phyloP scores from a whole-genome alignment of 2,797 vertebrate genomes.

The Scyliorhinus canicula region DNA sequence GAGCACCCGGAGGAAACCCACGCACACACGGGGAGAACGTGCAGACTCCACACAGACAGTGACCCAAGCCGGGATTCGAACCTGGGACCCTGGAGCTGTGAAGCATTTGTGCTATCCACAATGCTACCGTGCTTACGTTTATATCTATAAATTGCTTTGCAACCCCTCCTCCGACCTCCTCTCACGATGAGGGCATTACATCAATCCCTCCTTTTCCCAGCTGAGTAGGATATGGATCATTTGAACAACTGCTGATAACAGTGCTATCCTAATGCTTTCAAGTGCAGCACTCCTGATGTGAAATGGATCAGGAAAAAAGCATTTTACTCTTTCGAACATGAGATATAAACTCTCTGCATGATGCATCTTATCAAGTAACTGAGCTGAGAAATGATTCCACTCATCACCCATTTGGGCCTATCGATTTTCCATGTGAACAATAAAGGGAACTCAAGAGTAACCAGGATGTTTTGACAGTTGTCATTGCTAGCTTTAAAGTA shows the following conservation, averaged over 20 bases:
- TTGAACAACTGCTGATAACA: background rate
- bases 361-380: background rate
- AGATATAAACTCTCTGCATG: background rate
- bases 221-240: background rate
- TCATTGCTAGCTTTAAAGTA: background rate
- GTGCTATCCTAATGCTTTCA: background rate
- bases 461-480: background rate
- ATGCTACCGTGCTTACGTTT: too few relatives aligned
- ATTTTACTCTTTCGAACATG: background rate
- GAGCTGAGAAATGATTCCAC: slow-evolving; percentile 16
- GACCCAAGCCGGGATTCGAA: too few relatives aligned
- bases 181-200: background rate
- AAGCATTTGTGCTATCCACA: too few relatives aligned
- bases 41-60: too few relatives aligned
- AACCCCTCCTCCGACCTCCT: too few relatives aligned
- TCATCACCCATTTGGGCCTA: background rate
- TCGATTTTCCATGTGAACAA: background rate
- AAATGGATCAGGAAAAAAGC: background rate
- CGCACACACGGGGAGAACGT: too few relatives aligned
- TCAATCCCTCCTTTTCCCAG: background rate
- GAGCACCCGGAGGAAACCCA: too few relatives aligned
- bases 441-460: slow-evolving; percentile 11
- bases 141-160: background rate
- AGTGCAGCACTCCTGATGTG: background rate
- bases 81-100: too few relatives aligned